Base-by-base conservation (phyloP, 2,113 vertebrate genomes). In the Polyodon spathula region DNA sequence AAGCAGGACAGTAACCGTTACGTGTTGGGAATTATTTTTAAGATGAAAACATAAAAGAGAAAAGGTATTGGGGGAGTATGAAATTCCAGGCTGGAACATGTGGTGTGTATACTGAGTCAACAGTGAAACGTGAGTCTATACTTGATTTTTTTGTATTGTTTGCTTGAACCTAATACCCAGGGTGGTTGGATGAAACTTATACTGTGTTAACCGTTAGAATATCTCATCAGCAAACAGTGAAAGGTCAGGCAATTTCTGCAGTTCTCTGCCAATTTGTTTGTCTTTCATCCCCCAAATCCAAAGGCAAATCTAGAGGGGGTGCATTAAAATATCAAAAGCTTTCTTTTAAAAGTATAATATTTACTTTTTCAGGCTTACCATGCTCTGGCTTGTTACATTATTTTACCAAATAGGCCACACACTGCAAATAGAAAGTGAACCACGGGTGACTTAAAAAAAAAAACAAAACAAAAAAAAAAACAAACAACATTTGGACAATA, bases 231-330 rank as follows among this genome's bases (percentile, higher is more conserved):
- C 68, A 58, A 51, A 0, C 63, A 68, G 75, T 72, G 72, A 70
- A 68, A 60, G 79, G 81, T 85, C 79, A 80, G 71, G 67, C 74
- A 79, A 81, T 80, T 74, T 64, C 73, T 37, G 62, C 68, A 70
- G 73, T 70, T 68, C 54, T 66, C 37, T 39, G 56, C 15, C 43
- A 54, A 27, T 17, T 10, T 84, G 84, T 85, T 88, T 85, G 80
- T 70, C 73, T 88, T 87, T 85, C 78, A 87, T 89, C 81, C 79
- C 79, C 78, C 81, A 82, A 84, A 78, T 74, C 71, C 79, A 81
- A 83, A 82, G 76, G 60, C 60, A 68, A 75, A 76, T 67, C 55
- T 40, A 46, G 73, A 46, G 43, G 43, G 27, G 27, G 66, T 68
- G 71, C 69, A 71, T 81, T 67, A 75, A 71, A 73, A 71, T 67